Base-by-base conservation (phyloP, 2,113 vertebrate species). In the Ranitomeya variabilis region DNA sequence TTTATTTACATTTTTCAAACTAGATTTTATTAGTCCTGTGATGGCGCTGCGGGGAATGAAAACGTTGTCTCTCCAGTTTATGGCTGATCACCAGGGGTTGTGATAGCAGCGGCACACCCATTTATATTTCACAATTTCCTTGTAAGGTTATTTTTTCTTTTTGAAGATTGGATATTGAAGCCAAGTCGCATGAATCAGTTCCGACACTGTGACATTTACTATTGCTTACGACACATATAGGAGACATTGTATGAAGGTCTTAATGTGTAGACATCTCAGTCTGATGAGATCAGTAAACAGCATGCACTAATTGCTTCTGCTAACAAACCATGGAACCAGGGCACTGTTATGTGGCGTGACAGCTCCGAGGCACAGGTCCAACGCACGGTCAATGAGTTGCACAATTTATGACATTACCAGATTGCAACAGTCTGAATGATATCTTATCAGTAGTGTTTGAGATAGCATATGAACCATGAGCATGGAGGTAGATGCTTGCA, bases 161-260 rank as follows among this genome's bases (percentile, higher is more conserved):
- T 57, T 23, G 51, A 79, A 79, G 51, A 55, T 76, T 76, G 23
- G 6, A 4, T 55, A 14, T 79, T 7, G 21, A 79, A 55, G 77
- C 78, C 54, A 80, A 80, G 14, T 31, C 23, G 55, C 78, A n/a
- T 55, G 51, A 79, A 55, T 54, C 74, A 12, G 18, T 74, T 14
- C 45, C 15, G 76, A 51, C 77, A 10, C 14, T 59, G 59, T 85
- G 83, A 85, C 83, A 85, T 85, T 85, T 85, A 76, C 67, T 74
- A 13, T 21, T 52, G 51, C 26, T 66, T 83, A 73, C 19, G 18
- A 55, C 54, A 69, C 26, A 57, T 73, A 55, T 4, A 15, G 52
- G 52, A 85, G 52, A 26, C n/a, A 54, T 57, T 85, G 66, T 85
- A 37, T 55, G n/a, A 71, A n/a, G 19, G 51, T 26, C 57, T 21